Conservation (phyloP, 2,797 vertebrate genomes). For the Sebastes ruberrimus region DNA sequence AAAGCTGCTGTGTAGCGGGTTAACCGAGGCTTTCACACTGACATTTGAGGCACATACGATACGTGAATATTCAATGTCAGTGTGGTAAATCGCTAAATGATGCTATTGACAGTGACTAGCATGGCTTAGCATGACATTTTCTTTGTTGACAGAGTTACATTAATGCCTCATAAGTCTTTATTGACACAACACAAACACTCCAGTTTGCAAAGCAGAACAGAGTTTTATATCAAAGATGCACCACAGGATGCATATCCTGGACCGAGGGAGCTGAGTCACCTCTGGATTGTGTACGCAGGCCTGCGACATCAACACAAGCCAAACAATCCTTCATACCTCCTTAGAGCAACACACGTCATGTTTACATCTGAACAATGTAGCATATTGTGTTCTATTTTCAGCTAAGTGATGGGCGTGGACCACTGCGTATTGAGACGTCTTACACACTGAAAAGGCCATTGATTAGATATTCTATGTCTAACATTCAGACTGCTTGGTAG, state of each 20-base stretch:
- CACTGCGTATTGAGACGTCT: neutral
- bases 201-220: neutral
- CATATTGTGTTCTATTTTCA: slow-evolving; percentile 25
- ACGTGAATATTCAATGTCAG: too few relatives aligned
- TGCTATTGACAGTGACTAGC: neutral
- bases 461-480: neutral
- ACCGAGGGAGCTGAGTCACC: slow-evolving; percentile 59
- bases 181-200: slow-evolving; percentile 21
- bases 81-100: neutral
- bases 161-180: neutral
- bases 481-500: neutral
- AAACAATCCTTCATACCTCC: slow-evolving; percentile 38
- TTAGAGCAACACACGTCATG: slow-evolving; percentile 51
- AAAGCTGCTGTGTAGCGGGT: too few relatives aligned
- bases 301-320: slow-evolving; percentile 23
- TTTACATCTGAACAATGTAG: slow-evolving; percentile 49
- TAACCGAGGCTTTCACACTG: too few relatives aligned
- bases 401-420: slow-evolving; percentile 24
- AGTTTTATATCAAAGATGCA: slow-evolving; percentile 17
- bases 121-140: neutral
- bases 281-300: slow-evolving; percentile 30
- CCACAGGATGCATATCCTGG: slow-evolving; percentile 77
- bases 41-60: too few relatives aligned
- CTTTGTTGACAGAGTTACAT: neutral
- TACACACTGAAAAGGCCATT: neutral